Evolutionary conservation across 2,113 vertebrate genomes (phyloP).

Genomic region (Barbus barbus): DNA sequence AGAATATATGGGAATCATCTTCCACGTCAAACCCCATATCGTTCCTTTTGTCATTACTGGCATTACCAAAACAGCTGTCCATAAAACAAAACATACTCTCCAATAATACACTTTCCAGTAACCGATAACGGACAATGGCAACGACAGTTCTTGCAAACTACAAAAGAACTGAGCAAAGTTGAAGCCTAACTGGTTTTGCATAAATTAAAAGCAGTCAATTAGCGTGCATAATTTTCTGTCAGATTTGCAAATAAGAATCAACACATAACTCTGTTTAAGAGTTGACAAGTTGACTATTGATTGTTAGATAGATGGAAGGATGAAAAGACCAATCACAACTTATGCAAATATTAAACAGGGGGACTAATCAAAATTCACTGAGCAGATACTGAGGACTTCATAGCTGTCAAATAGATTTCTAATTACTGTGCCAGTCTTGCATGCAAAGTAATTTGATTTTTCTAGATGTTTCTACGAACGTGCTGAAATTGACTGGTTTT

Average conservation of each 20-base stretch:
- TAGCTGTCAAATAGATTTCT: background rate
- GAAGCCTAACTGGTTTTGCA: background rate
- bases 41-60: background rate
- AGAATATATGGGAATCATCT: background rate
- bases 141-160: no score
- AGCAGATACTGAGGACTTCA: background rate
- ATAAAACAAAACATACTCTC: background rate
- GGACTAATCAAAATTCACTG: background rate
- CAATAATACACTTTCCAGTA: background rate
- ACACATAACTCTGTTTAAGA: background rate
- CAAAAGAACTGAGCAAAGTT: background rate
- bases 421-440: background rate
- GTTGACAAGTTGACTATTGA: no score
- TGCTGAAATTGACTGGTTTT: background rate
- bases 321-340: background rate
- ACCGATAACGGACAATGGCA: background rate
- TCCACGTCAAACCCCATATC: background rate
- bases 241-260: background rate
- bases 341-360: background rate
- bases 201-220: background rate
- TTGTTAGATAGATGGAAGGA: background rate
- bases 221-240: no score
- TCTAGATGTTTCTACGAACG: background rate
- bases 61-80: background rate
- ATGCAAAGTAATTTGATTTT: background rate